Evolutionary conservation across 2,113 vertebrate genomes (phyloP).

Genomic region (Danionella cerebrum): DNA sequence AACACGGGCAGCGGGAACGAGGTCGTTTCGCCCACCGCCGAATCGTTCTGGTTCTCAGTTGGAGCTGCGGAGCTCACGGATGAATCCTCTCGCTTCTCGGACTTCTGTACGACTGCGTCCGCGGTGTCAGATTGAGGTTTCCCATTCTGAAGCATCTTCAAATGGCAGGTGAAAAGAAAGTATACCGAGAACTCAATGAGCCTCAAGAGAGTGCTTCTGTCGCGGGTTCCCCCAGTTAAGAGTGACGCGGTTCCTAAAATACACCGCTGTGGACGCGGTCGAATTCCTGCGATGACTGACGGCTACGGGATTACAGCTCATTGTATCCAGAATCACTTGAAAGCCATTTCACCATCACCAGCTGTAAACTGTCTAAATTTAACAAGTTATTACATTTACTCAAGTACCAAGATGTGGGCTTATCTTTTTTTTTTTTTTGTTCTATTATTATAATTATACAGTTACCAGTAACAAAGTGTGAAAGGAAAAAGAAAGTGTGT

Average conservation of each 20-base stretch:
- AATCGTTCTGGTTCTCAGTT: not conserved
- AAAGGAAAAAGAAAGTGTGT: slow-evolving; percentile 16
- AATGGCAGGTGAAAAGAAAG: not conserved
- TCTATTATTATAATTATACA: too few species aligned
- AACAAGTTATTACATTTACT: too few species aligned
- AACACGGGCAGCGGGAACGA: slow-evolving; percentile 55
- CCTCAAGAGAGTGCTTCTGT: not conserved
- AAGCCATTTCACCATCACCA: not conserved
- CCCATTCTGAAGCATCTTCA: slow-evolving; percentile 65
- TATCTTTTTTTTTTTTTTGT: too few species aligned
- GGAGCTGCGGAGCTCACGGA: not conserved
- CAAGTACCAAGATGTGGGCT: too few species aligned
- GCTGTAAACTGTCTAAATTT: not conserved
- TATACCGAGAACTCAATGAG: not conserved
- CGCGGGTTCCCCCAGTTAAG: not conserved
- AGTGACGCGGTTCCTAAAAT: slow-evolving; percentile 20
- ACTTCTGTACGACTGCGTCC: slow-evolving; percentile 32
- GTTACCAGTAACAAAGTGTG: not conserved
- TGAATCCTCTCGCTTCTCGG: slow-evolving; percentile 25
- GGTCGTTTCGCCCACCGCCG: slow-evolving; percentile 27
- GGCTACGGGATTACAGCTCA: not conserved
- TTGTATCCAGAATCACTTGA: not conserved
- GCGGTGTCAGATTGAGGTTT: slow-evolving; percentile 45
- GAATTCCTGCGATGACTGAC: not conserved
- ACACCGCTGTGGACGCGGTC: not conserved